Evolutionary conservation across 1,140 invertebrate genomes (phyloP), one percentile per base, ranked within the genome.

Genomic region (Drosophila azteca): DNA sequence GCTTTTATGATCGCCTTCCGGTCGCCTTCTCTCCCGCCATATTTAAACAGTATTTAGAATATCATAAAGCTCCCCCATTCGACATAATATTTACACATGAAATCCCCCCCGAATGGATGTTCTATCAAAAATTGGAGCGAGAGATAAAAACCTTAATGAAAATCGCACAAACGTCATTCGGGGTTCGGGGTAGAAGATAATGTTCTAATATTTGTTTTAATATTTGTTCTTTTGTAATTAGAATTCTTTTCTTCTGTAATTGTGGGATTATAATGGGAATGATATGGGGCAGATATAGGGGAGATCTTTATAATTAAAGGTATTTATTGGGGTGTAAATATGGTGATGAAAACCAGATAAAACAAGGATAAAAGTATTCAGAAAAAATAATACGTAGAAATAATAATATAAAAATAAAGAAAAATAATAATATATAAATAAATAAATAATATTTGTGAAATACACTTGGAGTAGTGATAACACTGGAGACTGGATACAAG

Each of bases 1-100:
- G 61, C 68, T 87, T 39, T 87, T 87, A 87, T 87, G 83, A 79
- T 63, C 76, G 69, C 76, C 79, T 66, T 87, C 83, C 83, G 83
- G 75, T 83, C 13, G 35, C 35, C 35, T 11, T 1, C 31, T 11
- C 31, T 9, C 31, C 31, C 58, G 68, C 83, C 76, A 88, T 88
- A 85, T 83, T 88, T 88, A 79, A 55, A 54, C 39, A 59, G 62
- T 75, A 58, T 69, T 87, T 79, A 76, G 66, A 81, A 82, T 62
- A 87, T 71, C 78, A 87, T 85, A 78, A 87, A 81, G 62, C 73
- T 63, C 65, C 54, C 41, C 35, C 51, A 74, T 39, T 73, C 20
- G 17, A 39, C 24, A 59, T 39, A 57, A 45, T 44, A 75, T 52
- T 72, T 65, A 35, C 71, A 43, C 43, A 44, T 53, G 22, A 7